A percentile compares a stretch with the other conserved stretches of the same genome.
Conservation (phyloP, 2,113 vertebrate species). For the Coryphaenoides rupestris region DNA sequence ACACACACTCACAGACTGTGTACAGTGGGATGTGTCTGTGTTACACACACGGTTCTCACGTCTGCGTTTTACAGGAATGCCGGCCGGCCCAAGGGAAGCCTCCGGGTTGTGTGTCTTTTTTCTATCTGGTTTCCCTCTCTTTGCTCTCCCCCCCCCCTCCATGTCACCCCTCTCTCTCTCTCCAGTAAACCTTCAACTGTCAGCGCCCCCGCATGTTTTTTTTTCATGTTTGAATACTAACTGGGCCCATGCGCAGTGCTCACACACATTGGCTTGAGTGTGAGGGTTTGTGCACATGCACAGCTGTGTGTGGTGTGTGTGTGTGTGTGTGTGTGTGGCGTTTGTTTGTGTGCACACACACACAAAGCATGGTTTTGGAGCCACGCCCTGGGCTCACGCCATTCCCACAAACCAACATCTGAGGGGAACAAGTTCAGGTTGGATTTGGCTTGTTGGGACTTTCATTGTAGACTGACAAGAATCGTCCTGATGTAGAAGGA, state of each 20-base stretch:
- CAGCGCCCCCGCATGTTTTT: slow-evolving; percentile 37
- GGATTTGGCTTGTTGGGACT: slow-evolving; percentile 48
- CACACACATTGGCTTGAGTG: slow-evolving; percentile 1
- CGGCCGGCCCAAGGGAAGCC: slow-evolving; percentile 44
- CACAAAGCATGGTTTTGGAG: slow-evolving; percentile 35
- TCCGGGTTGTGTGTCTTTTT: slow-evolving; percentile 16
- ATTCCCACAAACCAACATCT: slow-evolving; percentile 33
- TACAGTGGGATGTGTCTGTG: slow-evolving; percentile 18
- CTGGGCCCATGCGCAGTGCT: slow-evolving; percentile 39
- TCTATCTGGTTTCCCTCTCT: neutral
- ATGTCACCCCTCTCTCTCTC: slow-evolving; percentile 17
- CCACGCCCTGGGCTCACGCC: slow-evolving; percentile 59
- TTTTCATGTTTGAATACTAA: slow-evolving; percentile 40
- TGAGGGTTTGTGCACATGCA: slow-evolving; percentile 27
- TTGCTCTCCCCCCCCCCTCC: slow-evolving; percentile 4
- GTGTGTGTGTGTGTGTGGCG: too few species aligned
- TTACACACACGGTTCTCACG: slow-evolving; percentile 51
- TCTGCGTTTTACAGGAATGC: slow-evolving; percentile 60
- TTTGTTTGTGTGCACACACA: slow-evolving; percentile 18
- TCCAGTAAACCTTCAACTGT: neutral
- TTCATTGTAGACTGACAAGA: too few species aligned
- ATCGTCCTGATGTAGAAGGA: too few species aligned
- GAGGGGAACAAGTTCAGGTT: slow-evolving; percentile 30
- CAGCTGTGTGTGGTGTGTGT: slow-evolving; percentile 39
- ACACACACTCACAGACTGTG: slow-evolving; percentile 9